A percentile compares a stretch with the other conserved stretches of the same genome.
phyloP scores from a whole-genome alignment of 2,113 vertebrate genomes.

The Ellobius talpinus region DNA sequence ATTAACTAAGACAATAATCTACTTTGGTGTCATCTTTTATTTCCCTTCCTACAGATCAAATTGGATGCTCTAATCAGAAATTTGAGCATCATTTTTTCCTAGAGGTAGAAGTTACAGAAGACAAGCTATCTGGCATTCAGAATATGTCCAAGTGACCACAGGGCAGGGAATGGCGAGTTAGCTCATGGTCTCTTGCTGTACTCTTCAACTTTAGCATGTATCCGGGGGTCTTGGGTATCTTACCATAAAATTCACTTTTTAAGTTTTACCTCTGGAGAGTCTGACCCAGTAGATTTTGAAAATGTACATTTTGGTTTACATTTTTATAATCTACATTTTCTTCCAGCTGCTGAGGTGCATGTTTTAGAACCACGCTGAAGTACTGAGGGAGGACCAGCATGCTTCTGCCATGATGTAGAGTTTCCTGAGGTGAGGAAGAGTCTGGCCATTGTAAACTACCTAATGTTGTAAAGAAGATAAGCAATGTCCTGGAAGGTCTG shows the following conservation, averaged over 20 bases:
- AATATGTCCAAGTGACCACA: not conserved
- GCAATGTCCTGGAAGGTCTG: not conserved
- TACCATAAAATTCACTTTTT: not conserved
- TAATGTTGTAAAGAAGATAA: not conserved
- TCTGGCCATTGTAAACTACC: not conserved
- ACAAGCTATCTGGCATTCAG: not conserved
- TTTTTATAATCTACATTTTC: not conserved
- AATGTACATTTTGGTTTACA: not conserved
- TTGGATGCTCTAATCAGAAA: constrained; percentile 49
- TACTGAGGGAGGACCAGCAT: not conserved
- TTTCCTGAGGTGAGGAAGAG: constrained; percentile 8
- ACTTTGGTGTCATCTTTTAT: not conserved
- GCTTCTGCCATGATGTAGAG: not conserved
- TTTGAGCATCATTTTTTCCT: constrained; percentile 11
- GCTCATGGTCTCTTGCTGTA: not conserved
- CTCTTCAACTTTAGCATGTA: not conserved
- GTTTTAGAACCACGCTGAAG: not conserved
- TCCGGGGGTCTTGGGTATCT: not conserved
- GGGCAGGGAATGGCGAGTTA: not conserved
- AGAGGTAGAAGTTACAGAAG: constrained; percentile 32
- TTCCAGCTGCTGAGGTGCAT: not conserved
- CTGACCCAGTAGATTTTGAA: not conserved
- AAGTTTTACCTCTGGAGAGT: not conserved
- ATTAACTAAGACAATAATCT: constrained; percentile 63
- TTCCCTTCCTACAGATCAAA: not conserved